Conservation (phyloP, 2,888 invertebrate species). For the Acrobasis suavella region DNA sequence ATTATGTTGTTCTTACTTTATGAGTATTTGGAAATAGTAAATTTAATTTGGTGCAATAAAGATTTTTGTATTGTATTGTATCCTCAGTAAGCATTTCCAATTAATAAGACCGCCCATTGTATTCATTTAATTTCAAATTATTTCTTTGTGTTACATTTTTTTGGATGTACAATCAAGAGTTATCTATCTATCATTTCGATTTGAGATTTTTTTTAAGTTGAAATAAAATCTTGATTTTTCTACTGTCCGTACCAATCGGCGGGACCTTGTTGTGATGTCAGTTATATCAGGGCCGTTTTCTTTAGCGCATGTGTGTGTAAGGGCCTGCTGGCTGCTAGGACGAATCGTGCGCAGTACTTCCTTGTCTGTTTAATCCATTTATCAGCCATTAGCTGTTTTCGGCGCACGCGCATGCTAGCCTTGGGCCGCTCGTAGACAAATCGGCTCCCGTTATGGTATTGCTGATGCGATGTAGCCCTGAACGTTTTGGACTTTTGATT, state of each 20-base stretch:
- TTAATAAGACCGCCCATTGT: too few species aligned
- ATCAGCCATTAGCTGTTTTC: slow-evolving; percentile 61
- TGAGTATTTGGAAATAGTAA: too few species aligned
- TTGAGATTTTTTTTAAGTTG: background rate
- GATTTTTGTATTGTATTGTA: too few species aligned
- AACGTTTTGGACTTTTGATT: slow-evolving; percentile 18
- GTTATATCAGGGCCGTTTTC: slow-evolving; percentile 75
- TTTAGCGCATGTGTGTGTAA: slow-evolving; percentile 44
- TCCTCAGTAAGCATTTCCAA: too few species aligned
- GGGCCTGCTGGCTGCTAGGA: slow-evolving; percentile 59
- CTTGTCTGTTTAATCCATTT: slow-evolving; percentile 66
- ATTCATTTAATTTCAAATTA: too few species aligned
- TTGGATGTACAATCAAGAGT: too few species aligned
- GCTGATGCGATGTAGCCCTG: slow-evolving; percentile 18
- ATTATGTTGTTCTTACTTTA: too few species aligned
- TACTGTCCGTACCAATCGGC: slow-evolving; percentile 54
- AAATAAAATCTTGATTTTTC: slow-evolving; percentile 34
- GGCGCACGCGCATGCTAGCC: slow-evolving; percentile 54
- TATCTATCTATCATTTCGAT: too few species aligned
- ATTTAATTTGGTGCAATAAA: too few species aligned
- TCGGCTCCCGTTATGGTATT: slow-evolving; percentile 25
- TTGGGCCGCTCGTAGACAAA: slow-evolving; percentile 51
- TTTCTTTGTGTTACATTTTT: too few species aligned
- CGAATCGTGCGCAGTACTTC: slow-evolving; percentile 73
- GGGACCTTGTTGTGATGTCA: slow-evolving; percentile 77